phyloP scores from a whole-genome alignment of 2,888 invertebrate species.

The Ypsolopha sequella region DNA sequence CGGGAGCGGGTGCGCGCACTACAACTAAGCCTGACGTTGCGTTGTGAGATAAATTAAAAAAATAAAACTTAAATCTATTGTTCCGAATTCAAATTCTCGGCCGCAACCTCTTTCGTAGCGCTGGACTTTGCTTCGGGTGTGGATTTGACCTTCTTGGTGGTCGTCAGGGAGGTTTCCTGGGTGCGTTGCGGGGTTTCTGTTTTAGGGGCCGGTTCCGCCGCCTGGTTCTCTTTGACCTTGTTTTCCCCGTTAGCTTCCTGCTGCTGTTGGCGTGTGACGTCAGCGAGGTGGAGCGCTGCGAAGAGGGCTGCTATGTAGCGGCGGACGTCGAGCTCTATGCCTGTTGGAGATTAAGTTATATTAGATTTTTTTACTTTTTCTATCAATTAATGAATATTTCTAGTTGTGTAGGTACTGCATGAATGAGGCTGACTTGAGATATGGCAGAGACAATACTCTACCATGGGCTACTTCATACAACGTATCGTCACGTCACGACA shows the following conservation, averaged over 20 bases:
- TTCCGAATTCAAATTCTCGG: neutral
- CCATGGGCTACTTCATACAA: no score
- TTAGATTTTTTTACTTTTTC: no score
- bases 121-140: constrained; percentile 52
- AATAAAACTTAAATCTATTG: constrained; percentile 2
- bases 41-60: constrained; percentile 14
- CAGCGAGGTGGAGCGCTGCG: constrained; percentile 55
- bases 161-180: constrained; percentile 30
- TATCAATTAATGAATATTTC: no score
- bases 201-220: constrained; percentile 19
- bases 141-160: constrained; percentile 36
- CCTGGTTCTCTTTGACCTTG: constrained; percentile 15
- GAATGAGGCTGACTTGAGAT: no score
- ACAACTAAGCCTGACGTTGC: no score
- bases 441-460: no score
- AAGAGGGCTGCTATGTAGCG: constrained; percentile 53
- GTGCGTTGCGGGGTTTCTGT: constrained; percentile 14
- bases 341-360: constrained; percentile 18
- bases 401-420: no score
- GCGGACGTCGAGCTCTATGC: constrained; percentile 52
- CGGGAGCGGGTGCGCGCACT: no score
- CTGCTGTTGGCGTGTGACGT: constrained; percentile 46
- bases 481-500: no score
- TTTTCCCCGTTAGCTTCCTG: constrained; percentile 16
- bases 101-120: constrained; percentile 14